phyloP scores from a whole-genome alignment of 2,888 invertebrate genomes.

The Chydorus sphaericus region DNA sequence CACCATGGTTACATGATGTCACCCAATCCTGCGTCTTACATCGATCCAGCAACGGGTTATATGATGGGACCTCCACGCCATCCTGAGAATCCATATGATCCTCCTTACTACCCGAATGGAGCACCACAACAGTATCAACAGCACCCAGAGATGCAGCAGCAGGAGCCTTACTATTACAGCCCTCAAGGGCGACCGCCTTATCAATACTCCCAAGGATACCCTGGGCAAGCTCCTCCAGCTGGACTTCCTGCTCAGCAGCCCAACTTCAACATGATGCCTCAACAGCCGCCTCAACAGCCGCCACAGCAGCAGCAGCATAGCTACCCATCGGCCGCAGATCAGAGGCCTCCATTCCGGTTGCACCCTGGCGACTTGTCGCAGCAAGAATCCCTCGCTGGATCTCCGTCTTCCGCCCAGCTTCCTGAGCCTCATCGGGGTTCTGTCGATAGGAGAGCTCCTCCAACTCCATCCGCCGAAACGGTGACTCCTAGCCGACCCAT shows the following conservation, averaged over 20 bases:
- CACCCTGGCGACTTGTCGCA: not conserved
- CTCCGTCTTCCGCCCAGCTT: not conserved
- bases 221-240: conserved; percentile 29
- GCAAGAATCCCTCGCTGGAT: not conserved
- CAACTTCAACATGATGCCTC: too few relatives aligned
- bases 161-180: conserved; percentile 18
- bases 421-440: not conserved
- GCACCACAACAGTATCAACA: conserved; percentile 25
- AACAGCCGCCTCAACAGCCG: too few relatives aligned
- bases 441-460: too few relatives aligned
- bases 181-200: conserved; percentile 1
- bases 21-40: not conserved
- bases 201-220: not conserved
- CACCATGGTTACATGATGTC: conserved; percentile 5
- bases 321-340: conserved; percentile 12
- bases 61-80: not conserved
- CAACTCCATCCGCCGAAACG: not conserved
- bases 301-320: conserved; percentile 1
- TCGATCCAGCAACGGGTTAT: conserved; percentile 6
- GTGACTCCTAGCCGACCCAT: conserved; percentile 2
- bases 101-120: not conserved
- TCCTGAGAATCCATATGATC: not conserved
- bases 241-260: conserved; percentile 39
- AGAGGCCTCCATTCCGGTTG: conserved; percentile 9
- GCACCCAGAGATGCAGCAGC: conserved; percentile 21